Conservation (phyloP, 2,113 vertebrate genomes). For the Malurus alboscapulatus region DNA sequence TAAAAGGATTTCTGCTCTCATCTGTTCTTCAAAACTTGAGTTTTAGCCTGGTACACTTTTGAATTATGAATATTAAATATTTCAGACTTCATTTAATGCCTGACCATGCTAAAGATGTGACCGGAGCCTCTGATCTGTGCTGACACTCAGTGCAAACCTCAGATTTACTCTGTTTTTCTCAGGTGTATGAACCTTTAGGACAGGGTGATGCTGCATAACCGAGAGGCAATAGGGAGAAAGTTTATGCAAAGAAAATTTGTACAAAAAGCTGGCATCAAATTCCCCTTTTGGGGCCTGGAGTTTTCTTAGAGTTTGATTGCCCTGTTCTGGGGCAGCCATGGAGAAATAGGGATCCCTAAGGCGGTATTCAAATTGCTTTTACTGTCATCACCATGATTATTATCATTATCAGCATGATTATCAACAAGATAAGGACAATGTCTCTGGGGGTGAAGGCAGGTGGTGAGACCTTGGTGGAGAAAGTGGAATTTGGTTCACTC, state of each 20-base stretch:
- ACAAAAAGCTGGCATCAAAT: neutral
- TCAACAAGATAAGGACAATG: neutral
- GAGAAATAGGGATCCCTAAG: neutral
- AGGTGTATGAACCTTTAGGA: neutral
- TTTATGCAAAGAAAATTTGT: neutral
- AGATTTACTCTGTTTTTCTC: neutral
- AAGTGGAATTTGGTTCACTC: neutral
- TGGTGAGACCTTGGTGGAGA: neutral
- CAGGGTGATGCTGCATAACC: neutral
- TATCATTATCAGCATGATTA: neutral
- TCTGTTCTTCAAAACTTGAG: neutral
- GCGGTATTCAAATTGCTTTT: neutral
- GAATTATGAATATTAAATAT: neutral
- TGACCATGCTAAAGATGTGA: neutral
- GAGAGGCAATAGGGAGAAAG: neutral
- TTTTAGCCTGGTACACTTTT: neutral
- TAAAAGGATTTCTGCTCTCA: neutral
- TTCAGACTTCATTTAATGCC: neutral
- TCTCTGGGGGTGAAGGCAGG: neutral
- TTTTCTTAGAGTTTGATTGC: neutral
- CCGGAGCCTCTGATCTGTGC: neutral
- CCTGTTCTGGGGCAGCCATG: neutral
- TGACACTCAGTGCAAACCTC: neutral
- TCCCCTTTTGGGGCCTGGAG: neutral
- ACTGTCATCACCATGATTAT: rapidly evolving